Evolutionary conservation across 2,113 vertebrate genomes (phyloP).

Genomic region (Rhinolophus sinicus): DNA sequence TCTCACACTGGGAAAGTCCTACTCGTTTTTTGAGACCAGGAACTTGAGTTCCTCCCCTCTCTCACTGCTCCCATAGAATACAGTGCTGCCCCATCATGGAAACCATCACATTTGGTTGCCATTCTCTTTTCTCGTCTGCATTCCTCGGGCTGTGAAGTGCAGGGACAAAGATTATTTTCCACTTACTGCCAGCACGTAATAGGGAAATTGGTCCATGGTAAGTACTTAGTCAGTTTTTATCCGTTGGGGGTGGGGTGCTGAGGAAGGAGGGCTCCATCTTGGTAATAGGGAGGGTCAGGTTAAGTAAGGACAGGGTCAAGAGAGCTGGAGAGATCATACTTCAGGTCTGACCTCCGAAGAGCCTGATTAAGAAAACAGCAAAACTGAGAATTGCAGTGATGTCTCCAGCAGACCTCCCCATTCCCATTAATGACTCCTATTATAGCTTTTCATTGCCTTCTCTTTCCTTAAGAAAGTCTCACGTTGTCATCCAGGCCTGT

Average conservation of each 20-base stretch:
- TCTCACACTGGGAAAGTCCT: neutral
- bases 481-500: slow-evolving; percentile 85
- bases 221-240: neutral
- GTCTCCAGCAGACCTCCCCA: slow-evolving; percentile 67
- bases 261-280: neutral
- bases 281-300: neutral
- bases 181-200: neutral
- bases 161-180: neutral
- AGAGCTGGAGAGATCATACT: slow-evolving; percentile 74
- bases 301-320: slow-evolving; percentile 9
- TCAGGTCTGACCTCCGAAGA: slow-evolving; percentile 78
- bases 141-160: neutral
- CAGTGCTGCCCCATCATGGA: neutral
- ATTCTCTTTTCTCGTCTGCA: neutral
- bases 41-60: neutral
- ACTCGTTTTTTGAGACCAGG: neutral
- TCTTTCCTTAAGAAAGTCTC: slow-evolving; percentile 87
- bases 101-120: fast-evolving
- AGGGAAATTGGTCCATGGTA: neutral
- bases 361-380: slow-evolving; percentile 84
- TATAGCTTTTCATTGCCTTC: slow-evolving; percentile 86
- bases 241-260: neutral
- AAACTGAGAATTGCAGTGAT: slow-evolving; percentile 82
- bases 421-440: slow-evolving; percentile 86
- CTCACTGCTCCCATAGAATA: neutral